Conservation (phyloP, 2,888 invertebrate genomes). For the Prosapia bicincta region DNA sequence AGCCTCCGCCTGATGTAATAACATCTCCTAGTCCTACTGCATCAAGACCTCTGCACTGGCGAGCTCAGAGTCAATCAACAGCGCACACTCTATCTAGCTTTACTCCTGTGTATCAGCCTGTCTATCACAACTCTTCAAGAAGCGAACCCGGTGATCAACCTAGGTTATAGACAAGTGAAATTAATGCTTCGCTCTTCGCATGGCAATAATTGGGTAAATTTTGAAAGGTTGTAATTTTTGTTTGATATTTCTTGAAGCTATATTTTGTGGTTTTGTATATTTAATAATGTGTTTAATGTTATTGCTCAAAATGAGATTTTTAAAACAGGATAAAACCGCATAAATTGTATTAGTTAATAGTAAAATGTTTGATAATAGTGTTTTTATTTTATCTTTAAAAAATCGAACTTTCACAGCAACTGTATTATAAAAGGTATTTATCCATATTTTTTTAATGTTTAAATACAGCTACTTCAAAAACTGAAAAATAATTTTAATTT, state of each 20-base stretch:
- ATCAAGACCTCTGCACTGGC: background rate
- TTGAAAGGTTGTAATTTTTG: background rate
- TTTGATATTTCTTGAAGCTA: background rate
- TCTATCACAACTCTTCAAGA: background rate
- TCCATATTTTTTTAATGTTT: too few species aligned
- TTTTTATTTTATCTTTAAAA: too few species aligned
- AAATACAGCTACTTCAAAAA: too few species aligned
- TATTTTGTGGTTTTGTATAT: background rate
- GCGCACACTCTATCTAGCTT: background rate
- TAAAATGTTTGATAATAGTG: too few species aligned
- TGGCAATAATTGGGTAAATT: background rate
- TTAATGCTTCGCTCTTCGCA: background rate
- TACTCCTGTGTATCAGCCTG: background rate
- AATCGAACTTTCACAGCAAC: too few species aligned
- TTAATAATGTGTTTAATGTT: background rate
- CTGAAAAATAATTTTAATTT: too few species aligned
- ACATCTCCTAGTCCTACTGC: background rate
- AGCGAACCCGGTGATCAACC: conserved; percentile 2
- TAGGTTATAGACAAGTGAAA: background rate
- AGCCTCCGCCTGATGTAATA: background rate
- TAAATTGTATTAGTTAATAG: too few species aligned
- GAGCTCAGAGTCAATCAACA: background rate
- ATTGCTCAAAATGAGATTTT: background rate
- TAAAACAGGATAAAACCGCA: background rate
- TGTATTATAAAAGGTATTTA: too few species aligned